A percentile compares a stretch with the other conserved stretches of the same genome.
These are phyloP conservation scores for Eidolon dupreanum DNA, from an alignment of 2,797 vertebrate species.

Conservation along the genomic window DNA sequence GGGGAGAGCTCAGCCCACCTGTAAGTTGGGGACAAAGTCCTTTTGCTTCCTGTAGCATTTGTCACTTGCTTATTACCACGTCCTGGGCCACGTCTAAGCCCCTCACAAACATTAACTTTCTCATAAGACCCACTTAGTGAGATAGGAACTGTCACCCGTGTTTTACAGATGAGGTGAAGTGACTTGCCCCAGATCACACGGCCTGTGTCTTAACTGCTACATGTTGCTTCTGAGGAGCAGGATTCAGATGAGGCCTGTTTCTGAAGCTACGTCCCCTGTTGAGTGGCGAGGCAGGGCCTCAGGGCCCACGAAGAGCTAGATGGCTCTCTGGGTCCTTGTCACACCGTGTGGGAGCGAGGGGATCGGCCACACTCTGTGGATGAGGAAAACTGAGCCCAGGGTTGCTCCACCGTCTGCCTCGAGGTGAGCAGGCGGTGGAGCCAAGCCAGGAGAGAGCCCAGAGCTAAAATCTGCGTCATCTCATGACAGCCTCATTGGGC, in stretches of 20 bases:
- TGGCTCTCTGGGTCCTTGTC: too few relatives aligned
- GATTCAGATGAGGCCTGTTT: not conserved
- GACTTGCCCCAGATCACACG: not conserved
- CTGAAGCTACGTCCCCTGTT: not conserved
- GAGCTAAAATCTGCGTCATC: not conserved
- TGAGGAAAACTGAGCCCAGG: not conserved
- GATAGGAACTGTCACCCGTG: not conserved
- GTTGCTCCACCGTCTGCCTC: accelerated
- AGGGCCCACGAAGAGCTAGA: not conserved
- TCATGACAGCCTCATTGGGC: not conserved
- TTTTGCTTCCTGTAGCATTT: not conserved
- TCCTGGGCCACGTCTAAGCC: not conserved
- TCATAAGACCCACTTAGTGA: not conserved
- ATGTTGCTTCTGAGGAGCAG: not conserved
- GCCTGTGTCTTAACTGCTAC: not conserved
- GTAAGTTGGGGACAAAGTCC: accelerated
- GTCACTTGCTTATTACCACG: not conserved
- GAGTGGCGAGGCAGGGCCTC: not conserved
- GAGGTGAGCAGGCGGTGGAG: accelerated
- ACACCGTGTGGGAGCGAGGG: accelerated
- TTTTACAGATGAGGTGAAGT: not conserved
- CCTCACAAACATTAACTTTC: not conserved
- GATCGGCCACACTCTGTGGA: not conserved
- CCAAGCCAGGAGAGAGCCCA: accelerated
- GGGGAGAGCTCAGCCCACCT: too few relatives aligned